Base-by-base conservation (phyloP, 2,888 invertebrate genomes). In the Gortyna flavago region DNA sequence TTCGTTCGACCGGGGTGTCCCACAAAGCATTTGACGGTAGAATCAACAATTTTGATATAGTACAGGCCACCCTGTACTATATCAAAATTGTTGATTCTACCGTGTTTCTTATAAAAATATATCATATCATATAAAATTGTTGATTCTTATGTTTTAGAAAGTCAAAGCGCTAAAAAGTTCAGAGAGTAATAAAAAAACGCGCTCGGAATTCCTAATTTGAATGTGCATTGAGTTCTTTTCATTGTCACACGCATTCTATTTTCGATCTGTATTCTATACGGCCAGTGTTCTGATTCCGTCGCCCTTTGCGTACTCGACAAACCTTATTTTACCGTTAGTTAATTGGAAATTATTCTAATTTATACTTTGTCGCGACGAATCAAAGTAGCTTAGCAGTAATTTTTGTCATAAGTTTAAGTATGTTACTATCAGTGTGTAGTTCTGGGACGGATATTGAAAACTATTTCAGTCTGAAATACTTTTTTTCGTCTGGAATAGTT, bases 241-340 rank as follows among this genome's bases (percentile, higher is more conserved):
- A 88, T 88, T 88, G 88, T 88, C 88, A 88, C 87, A 80, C 77
- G 80, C 87, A 85, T 87, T 88, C 88, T 88, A 88, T 88, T 88
- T 88, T 85, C 72, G 77, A 84, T 87, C 79, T 84, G 87, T 88
- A 87, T 87, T 87, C 87, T 79, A 78, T 78, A 88, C 80, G 66
- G 82, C 80, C 88, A 87, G 82, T 81, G 87, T 80, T 84, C 85
- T 66, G 84, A 79, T 85, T 87, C 77, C 70, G 77, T 81, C 83
- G 87, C 83, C 85, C 88, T 83, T 86, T 81, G 72, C 79, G 81
- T 81, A 83, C 80, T 83, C 51, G 68, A 79, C 73, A 48, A 83
- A 79, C 74, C 75, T 82, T 69, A 65, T 67, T 73, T 78, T 76
- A 83, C 83, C 54, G 77, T 83, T 83, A 77, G n/a, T 66, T 77